Percentiles rank a stretch among this genome's conserved stretches.
Conservation (phyloP, 2,113 vertebrate genomes). For the Atlantisia rogersi region DNA sequence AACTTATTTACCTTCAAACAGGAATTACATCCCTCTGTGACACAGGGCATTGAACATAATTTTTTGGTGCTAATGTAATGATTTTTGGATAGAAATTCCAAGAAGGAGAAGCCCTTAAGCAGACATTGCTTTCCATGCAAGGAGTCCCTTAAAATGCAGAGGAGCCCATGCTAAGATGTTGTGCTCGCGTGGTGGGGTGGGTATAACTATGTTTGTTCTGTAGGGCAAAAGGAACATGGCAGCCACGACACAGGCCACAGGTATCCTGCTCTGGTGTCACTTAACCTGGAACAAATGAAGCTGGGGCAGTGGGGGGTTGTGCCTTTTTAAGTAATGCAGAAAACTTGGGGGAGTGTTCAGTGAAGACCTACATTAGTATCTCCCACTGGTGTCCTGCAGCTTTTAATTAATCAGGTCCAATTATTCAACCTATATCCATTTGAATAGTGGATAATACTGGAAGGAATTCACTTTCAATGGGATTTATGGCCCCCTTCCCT, state of each 20-base stretch:
- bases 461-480: slow-evolving; percentile 62
- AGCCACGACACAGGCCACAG: background rate
- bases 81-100: background rate
- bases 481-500: slow-evolving; percentile 42
- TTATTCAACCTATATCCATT: slow-evolving; percentile 57
- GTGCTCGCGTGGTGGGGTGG: background rate
- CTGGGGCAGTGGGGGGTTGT: background rate
- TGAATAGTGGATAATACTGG: slow-evolving; percentile 66
- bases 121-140: background rate
- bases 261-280: background rate
- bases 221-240: background rate
- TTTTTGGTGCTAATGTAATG: background rate
- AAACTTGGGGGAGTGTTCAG: background rate
- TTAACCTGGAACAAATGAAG: background rate
- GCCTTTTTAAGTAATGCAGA: background rate
- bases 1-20: background rate
- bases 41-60: background rate
- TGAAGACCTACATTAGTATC: slow-evolving; percentile 3
- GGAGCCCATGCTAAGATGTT: background rate
- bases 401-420: slow-evolving; percentile 46
- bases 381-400: background rate
- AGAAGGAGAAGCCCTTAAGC: background rate
- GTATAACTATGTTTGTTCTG: background rate
- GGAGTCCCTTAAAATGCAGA: background rate
- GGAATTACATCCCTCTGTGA: background rate